Base-by-base conservation (phyloP, 1,140 invertebrate genomes). In the Periplaneta americana region DNA sequence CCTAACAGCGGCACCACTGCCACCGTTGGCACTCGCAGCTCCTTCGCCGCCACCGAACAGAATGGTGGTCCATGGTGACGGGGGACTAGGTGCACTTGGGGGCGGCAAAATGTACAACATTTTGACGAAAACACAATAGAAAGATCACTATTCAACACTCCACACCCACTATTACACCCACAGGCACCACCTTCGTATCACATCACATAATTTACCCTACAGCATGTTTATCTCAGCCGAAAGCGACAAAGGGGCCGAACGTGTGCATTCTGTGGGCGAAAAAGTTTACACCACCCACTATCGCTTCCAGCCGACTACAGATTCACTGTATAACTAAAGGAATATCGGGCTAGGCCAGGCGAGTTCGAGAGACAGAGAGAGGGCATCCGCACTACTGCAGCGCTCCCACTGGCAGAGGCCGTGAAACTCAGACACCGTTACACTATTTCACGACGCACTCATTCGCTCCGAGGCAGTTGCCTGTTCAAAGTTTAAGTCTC, bases 31-130 rank as follows among this genome's bases (percentile, higher is more conserved):
- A n/a, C 22, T 5, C 2, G 6, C 48, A n/a, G 6, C 10, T 5
- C 48, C 22, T 15, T 34, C 66, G 57, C 80, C 76, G 74, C 80
- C 74, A 17, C 84, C 82, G 84, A 85, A 86, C n/a, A 88, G 83
- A 76, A 89, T 88, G 80, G 86, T 87, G 75, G 86, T 85, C 90
- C 90, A 91, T n/a, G 88, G 88, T 1, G 88, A 89, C 75, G 90
- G 90, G 80, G 90, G 89, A 76, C 88, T 87, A 22, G 88, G 88
- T 74, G 87, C 87, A 74, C 87, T 87, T 77, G 89, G 88, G 75
- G 90, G 88, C 48, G 89, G 88, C 82, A 90, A 83, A 78, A 89
- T 86, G 84, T 89, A 89, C 84, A 89, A 86, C 88, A 90, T 88
- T 57, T 79, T 31, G 66, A 66, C 17, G 17, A 9, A 31, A 80